These are phyloP conservation scores for Actinia tenebrosa DNA, from an alignment of 64 coral and sea anemone species.

Conservation along the genomic window DNA sequence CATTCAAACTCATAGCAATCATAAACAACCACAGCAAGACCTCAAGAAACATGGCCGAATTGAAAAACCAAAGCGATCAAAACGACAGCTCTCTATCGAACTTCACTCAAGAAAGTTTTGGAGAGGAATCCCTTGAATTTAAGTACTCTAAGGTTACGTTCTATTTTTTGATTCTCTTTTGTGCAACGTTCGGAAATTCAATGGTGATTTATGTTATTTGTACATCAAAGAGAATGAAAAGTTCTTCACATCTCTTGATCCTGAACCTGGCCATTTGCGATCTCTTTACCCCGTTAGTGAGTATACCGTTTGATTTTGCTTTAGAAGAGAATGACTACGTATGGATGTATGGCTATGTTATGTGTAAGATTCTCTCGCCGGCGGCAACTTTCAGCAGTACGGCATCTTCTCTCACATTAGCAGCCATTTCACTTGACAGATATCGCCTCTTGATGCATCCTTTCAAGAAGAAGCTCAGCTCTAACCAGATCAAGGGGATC, in stretches of 20 bases:
- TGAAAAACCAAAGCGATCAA: not conserved
- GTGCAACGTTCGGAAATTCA: slow-evolving; percentile 64
- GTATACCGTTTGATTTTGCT: slow-evolving; percentile 78
- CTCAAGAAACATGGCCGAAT: not conserved
- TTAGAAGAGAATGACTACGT: slow-evolving; percentile 61
- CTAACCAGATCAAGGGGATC: not conserved
- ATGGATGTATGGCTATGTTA: slow-evolving; percentile 48
- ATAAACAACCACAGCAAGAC: not conserved
- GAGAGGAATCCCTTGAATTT: slow-evolving; percentile 49
- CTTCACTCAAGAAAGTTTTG: not conserved
- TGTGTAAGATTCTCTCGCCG: slow-evolving; percentile 65
- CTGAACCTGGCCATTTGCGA: slow-evolving; percentile 63
- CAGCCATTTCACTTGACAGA: slow-evolving; percentile 71
- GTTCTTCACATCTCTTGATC: slow-evolving; percentile 61
- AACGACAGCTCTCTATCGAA: not conserved
- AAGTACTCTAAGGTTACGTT: slow-evolving; percentile 61
- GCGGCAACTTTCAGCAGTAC: slow-evolving; percentile 52
- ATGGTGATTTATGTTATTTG: slow-evolving; percentile 74
- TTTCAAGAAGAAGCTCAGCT: slow-evolving; percentile 21
- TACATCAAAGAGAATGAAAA: slow-evolving; percentile 42
- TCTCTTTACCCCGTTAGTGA: slow-evolving; percentile 56
- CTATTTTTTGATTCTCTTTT: slow-evolving; percentile 66
- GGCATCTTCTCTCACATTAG: slow-evolving; percentile 60
- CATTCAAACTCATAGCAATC: not conserved
- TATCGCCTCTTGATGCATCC: slow-evolving; percentile 37